Evolutionary conservation across 2,113 vertebrate species (phyloP).

Genomic region (Murina feae): DNA sequence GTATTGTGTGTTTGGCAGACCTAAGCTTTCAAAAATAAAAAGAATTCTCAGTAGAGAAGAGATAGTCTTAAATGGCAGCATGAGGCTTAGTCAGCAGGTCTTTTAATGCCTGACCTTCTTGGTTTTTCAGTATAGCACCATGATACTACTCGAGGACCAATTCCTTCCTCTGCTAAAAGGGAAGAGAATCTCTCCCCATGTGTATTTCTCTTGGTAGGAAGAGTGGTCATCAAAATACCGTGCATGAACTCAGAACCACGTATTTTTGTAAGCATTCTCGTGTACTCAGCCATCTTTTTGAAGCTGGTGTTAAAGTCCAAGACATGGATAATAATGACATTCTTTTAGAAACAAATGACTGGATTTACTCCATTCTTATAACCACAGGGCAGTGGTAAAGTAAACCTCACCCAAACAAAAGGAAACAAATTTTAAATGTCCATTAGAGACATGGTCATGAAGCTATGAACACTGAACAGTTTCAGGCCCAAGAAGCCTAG

Average conservation of each 20-base stretch:
- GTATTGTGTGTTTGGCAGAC: not conserved
- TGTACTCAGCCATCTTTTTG: not conserved
- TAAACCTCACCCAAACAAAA: constrained; percentile 54
- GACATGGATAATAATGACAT: not conserved
- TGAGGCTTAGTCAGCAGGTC: not conserved
- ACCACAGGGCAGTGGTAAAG: constrained; percentile 19
- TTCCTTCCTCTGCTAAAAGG: not conserved
- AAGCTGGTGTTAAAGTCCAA: not conserved
- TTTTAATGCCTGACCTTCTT: not conserved
- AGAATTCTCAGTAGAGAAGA: not conserved
- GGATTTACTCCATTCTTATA: not conserved
- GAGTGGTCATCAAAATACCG: not conserved
- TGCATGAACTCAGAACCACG: not conserved
- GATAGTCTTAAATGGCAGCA: not conserved
- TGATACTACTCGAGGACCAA: not conserved
- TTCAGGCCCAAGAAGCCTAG: not conserved
- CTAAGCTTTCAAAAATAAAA: not conserved
- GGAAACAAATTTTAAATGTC: constrained; percentile 50
- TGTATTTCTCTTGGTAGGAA: not conserved
- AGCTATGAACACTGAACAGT: not conserved
- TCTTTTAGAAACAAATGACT: constrained; percentile 58
- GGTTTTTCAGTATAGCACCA: not conserved
- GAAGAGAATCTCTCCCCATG: not conserved
- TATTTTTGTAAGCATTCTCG: not conserved
- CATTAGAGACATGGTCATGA: not conserved